Evolutionary conservation across 2,888 invertebrate genomes (phyloP), one percentile per base, ranked within the genome.

Genomic region (Parasteatoda lunata): DNA sequence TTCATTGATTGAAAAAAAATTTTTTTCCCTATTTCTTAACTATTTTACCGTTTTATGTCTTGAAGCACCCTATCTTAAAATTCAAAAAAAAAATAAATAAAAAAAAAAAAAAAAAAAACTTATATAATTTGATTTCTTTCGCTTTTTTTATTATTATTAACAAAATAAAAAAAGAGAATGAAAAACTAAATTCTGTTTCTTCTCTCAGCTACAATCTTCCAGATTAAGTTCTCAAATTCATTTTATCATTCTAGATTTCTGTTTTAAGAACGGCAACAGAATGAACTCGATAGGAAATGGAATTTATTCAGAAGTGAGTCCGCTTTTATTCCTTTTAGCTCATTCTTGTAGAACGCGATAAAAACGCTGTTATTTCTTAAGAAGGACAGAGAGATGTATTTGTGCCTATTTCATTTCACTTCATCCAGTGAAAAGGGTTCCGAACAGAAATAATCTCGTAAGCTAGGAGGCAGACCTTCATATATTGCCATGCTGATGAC

Each of bases 111-210:
- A 6, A 72, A 66, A 47, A 48, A 45, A 15, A 68, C 7, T 49
- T 45, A 82, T 65, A 70, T 77, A 77, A 84, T 84, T 84, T 66
- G 77, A 84, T 84, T 84, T 84, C 71, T 77, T 30, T 48, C 54
- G 48, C n/a, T 9, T 48, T 15, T 72, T 84, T 84, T n/a, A n/a
- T 84, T 72, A 72, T 45, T 15, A 68, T 72, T 72, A 51, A 30
- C 30, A 30, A 30, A 30, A 7, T 30, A 30, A 30, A 30, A 30
- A 59, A 59, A 59, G 59, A 59, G 59, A 59, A 59, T 59, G n/a
- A 59, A 59, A 59, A 59, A 13, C 30, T 13, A 13, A 9, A 59
- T 59, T 59, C 11, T 59, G 59, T n/a, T 59, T 59, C 0, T 9
- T 13, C 9, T 6, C 59, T 59, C 59, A 9, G 9, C 30, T 30